Evolutionary conservation across 2,797 vertebrate species (phyloP).

Genomic region (Pangasius mekongensis): DNA sequence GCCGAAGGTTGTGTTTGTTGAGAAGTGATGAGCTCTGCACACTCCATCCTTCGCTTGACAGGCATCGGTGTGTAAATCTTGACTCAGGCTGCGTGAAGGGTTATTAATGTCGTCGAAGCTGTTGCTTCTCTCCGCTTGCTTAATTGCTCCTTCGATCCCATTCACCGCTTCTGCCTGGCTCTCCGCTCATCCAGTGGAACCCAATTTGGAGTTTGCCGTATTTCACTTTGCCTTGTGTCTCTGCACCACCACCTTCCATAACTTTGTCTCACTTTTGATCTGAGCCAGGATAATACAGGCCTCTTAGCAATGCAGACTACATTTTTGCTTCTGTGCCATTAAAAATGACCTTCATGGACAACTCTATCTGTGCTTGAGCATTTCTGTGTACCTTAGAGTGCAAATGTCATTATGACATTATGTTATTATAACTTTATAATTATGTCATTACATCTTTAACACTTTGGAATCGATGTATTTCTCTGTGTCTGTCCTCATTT

Average conservation of each 20-base stretch:
- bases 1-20: conserved; percentile 70
- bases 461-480: neutral
- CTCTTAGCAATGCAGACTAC: neutral
- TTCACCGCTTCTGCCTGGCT: conserved; percentile 56
- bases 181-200: conserved; percentile 61
- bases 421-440: too few relatives aligned
- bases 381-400: neutral
- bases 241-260: conserved; percentile 57
- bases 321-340: conserved; percentile 22
- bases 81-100: conserved; percentile 68
- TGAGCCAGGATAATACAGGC: conserved; percentile 20
- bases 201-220: conserved; percentile 65
- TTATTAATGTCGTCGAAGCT: conserved; percentile 71
- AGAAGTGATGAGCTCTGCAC: conserved; percentile 66
- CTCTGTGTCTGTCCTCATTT: neutral
- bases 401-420: neutral
- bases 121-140: conserved; percentile 66
- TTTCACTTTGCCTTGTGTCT: conserved; percentile 64
- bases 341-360: neutral
- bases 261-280: conserved; percentile 37
- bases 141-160: conserved; percentile 72
- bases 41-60: conserved; percentile 50
- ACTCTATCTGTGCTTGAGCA: neutral
- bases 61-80: conserved; percentile 71
- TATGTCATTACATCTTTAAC: too few relatives aligned